These are phyloP conservation scores for Forbesichthys agassizii DNA, from an alignment of 2,113 vertebrate genomes.

Conservation along the genomic window DNA sequence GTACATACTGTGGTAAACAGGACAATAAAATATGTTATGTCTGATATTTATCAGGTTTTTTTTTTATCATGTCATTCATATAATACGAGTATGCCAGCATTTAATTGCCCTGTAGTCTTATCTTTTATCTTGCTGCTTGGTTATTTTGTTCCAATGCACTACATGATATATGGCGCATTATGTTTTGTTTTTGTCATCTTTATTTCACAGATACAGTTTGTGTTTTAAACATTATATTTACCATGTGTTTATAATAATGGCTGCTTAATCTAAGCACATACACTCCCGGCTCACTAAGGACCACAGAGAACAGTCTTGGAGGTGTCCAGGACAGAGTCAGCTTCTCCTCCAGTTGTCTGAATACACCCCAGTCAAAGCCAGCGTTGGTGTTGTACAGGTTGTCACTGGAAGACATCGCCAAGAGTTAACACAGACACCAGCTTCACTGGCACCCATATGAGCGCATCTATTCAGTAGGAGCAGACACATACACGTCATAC, in stretches of 20 bases:
- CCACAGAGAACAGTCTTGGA: slow-evolving; percentile 75
- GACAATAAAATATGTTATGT: too few relatives aligned
- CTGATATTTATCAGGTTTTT: too few relatives aligned
- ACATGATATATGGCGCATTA: too few relatives aligned
- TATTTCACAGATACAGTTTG: not conserved
- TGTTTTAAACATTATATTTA: slow-evolving; percentile 42
- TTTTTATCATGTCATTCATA: too few relatives aligned
- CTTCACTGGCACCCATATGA: not conserved
- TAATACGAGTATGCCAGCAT: too few relatives aligned
- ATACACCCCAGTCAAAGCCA: slow-evolving; percentile 87
- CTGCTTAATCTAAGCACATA: slow-evolving; percentile 84
- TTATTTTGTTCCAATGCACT: too few relatives aligned
- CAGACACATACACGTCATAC: slow-evolving; percentile 84
- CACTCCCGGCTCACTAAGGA: slow-evolving; percentile 82
- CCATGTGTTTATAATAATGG: slow-evolving; percentile 82
- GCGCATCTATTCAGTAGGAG: not conserved
- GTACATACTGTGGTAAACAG: slow-evolving; percentile 68
- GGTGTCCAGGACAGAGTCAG: slow-evolving; percentile 54
- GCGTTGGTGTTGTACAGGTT: slow-evolving; percentile 86
- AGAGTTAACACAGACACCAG: not conserved
- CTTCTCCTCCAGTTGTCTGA: slow-evolving; percentile 79
- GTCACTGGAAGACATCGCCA: slow-evolving; percentile 69
- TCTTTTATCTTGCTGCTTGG: too few relatives aligned
- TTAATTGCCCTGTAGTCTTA: too few relatives aligned
- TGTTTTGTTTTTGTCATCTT: too few relatives aligned